Evolutionary conservation across 2,888 invertebrate species (phyloP).

Genomic region (Pheosia gnoma): DNA sequence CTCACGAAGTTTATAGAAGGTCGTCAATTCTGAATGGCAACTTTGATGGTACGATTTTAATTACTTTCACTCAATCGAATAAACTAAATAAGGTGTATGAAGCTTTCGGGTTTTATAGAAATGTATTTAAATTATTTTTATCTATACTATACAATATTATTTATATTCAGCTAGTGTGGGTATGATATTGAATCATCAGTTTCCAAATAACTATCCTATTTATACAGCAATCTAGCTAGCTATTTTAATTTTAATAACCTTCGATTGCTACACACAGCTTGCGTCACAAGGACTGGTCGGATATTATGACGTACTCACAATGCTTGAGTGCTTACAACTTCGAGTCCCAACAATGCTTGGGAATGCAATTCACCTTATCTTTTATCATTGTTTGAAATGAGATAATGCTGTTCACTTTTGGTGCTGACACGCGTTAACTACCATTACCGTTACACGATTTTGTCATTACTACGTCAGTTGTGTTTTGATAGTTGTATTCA

Average conservation of each 20-base stretch:
- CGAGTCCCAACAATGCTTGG: constrained; percentile 41
- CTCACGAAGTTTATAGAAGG: constrained; percentile 4
- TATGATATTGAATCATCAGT: neutral
- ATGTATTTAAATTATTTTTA: too few species aligned
- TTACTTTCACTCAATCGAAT: constrained; percentile 10
- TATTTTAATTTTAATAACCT: constrained; percentile 27
- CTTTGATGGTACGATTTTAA: constrained; percentile 10
- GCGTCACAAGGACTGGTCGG: constrained; percentile 30
- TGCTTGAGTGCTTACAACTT: constrained; percentile 22
- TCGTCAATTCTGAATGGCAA: constrained; percentile 12
- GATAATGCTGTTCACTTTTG: constrained; percentile 62
- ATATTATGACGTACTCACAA: constrained; percentile 30
- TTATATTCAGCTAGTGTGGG: too few species aligned
- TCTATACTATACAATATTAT: too few species aligned
- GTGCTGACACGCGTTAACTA: constrained; percentile 48
- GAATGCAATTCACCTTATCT: constrained; percentile 62
- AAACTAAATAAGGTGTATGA: neutral
- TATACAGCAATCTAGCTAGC: constrained; percentile 16
- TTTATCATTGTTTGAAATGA: constrained; percentile 67
- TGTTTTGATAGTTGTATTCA: constrained; percentile 6
- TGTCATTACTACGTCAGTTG: constrained; percentile 44
- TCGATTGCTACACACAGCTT: constrained; percentile 25
- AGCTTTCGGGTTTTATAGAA: constrained; percentile 5
- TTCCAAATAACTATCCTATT: neutral
- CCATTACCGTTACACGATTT: constrained; percentile 45